These are phyloP conservation scores for Dendrocincla tyrannina DNA, from an alignment of 2,797 vertebrate genomes.

Conservation along the genomic window DNA sequence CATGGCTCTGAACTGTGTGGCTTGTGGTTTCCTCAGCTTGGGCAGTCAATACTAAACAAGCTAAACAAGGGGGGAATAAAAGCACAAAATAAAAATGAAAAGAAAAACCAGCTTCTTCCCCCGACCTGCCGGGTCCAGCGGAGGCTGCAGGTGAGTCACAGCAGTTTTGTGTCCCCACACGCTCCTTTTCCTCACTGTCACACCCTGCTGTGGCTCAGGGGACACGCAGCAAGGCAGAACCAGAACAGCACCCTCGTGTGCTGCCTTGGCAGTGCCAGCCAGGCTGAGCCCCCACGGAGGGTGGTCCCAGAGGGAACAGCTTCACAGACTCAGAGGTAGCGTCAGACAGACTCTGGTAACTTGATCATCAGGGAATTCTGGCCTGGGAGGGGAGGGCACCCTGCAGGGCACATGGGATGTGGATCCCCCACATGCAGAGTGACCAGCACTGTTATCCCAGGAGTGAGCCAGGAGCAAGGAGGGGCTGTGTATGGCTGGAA, in stretches of 20 bases:
- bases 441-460: background rate
- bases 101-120: background rate
- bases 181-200: background rate
- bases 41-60: background rate
- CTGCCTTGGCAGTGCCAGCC: background rate
- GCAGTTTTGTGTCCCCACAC: background rate
- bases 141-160: background rate
- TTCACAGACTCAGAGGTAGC: slow-evolving; percentile 53
- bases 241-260: fast-evolving
- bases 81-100: background rate
- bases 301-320: background rate
- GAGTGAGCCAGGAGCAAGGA: background rate
- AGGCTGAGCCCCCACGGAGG: background rate
- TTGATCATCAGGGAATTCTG: slow-evolving; percentile 1
- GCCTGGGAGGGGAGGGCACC: background rate
- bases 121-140: fast-evolving
- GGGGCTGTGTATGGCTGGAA: background rate
- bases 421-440: fast-evolving
- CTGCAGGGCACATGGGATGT: background rate
- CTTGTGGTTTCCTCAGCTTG: background rate
- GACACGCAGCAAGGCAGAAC: background rate
- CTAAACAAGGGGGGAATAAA: background rate
- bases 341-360: background rate
- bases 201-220: background rate
- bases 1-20: background rate